Evolutionary conservation across 2,888 invertebrate genomes (phyloP), one percentile per base, ranked within the genome.

Genomic region (Troides helena): DNA sequence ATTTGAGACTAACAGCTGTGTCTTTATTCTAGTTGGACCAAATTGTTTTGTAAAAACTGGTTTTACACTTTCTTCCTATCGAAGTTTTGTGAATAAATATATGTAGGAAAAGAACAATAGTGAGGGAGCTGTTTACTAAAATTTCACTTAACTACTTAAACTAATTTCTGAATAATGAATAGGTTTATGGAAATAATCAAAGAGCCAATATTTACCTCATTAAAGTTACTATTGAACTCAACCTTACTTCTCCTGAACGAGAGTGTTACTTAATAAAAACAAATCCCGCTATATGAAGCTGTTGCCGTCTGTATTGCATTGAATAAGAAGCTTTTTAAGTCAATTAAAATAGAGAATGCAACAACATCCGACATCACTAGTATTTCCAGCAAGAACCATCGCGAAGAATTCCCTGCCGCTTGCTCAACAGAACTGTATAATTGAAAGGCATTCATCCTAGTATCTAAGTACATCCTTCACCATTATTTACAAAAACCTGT

Each of bases 321-420:
- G 50, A 18, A 18, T 50, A 46, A 46, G 46, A 46, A 46, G 50
- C 39, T 65, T 46, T 56, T 43, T 14, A 62, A 43, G 36, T 46
- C 43, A 18, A 59, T 57, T 43, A 57, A 65, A 65, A 58, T 30
- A 58, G 57, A 63, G 63, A 63, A 68, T 63, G 68, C 46, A 18
- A 21, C 57, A 67, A 21, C 46, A 63, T 63, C 68, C 63, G 68
- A 39, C 43, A 53, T 36, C 36, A 46, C 50, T 59, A 66, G 69
- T 66, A 70, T 66, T 70, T 70, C 53, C 39, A 59, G 59, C 36
- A 46, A 50, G 61, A 65, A 50, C 58, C 8, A 61, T n/a, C n/a
- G 62, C 17, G 36, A 63, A 66, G 62, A 70, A 70, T 63, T 70
- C 59, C 21, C 58, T 53, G 62, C 21, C 21, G 65, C 69, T 39